phyloP scores from a whole-genome alignment of 2,888 invertebrate genomes.

The Pomacea canaliculata region DNA sequence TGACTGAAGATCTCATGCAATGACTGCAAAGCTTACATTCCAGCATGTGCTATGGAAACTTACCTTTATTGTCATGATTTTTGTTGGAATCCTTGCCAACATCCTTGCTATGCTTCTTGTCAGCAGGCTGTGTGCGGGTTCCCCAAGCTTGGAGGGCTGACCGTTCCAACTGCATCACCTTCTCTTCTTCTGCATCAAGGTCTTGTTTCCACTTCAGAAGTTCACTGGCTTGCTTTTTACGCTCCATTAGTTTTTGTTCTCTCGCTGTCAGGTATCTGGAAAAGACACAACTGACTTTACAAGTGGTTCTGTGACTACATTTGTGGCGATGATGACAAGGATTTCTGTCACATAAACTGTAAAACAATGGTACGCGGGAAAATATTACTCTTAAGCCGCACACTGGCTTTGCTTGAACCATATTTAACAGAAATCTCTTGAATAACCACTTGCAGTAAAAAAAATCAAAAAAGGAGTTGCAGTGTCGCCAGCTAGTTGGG shows the following conservation, averaged over 20 bases:
- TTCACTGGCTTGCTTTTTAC: constrained; percentile 67
- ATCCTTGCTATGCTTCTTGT: constrained; percentile 1
- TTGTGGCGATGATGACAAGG: not conserved
- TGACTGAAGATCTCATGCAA: no score
- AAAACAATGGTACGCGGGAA: not conserved
- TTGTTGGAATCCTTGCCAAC: not conserved
- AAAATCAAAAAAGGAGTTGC: no score
- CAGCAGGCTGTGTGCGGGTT: not conserved
- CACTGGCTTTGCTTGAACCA: no score
- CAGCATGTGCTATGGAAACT: no score
- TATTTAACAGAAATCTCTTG: no score
- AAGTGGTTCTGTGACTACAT: not conserved
- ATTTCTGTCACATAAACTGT: not conserved
- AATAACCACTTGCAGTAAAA: no score
- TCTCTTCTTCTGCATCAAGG: constrained; percentile 66
- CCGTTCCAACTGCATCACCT: constrained; percentile 64
- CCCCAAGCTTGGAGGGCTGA: constrained; percentile 55
- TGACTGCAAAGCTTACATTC: no score
- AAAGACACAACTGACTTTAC: not conserved
- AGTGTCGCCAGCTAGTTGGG: no score
- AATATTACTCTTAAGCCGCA: no score
- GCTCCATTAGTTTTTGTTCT: constrained; percentile 63
- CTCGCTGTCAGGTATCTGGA: constrained; percentile 66
- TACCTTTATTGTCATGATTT: no score
- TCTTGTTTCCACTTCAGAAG: constrained; percentile 67